Evolutionary conservation across 2,797 vertebrate genomes (phyloP), one percentile per base, ranked within the genome.

Genomic region (Eupleurogrammus muticus): DNA sequence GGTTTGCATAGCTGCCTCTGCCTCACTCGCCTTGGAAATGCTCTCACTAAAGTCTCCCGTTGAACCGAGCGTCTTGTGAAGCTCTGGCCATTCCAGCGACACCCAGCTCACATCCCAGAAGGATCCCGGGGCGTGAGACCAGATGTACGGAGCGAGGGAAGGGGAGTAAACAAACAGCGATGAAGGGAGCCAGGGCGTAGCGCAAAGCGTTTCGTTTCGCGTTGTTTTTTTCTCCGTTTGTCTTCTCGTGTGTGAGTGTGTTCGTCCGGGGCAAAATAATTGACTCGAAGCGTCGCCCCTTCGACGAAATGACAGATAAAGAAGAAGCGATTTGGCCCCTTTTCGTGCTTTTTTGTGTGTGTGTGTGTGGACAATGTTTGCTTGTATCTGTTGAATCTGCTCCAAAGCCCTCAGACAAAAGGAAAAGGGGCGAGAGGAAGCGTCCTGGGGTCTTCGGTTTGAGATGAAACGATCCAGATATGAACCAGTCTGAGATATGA

Each of bases 1-100:
- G 78, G 82, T 89, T 86, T 91, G 87, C 91, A 83, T 89, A 89
- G 89, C 88, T 79, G 86, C 82, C 63, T 89, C 67, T 76, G 80
- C 84, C 75, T 82, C 80, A 77, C 70, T 42, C 69, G 40, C 59
- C 49, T 79, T 78, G 69, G 66, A 91, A 89, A 89, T 89, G 84
- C 84, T 89, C 91, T 90, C 86, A 85, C 83, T 68, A 83, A 80
- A 61, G 80, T 82, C 78, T 83, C 85, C 88, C 79, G 73, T 84
- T 77, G 80, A 70, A 75, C 79, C 72, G 78, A 77, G 65, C 65
- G 48, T 80, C 73, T 85, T 76, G 74, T 80, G 73, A 79, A 68
- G 69, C 84, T 79, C 60, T 19, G 78, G 78, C 86, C 73, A 68
- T 83, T 81, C 63, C 72, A 72, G 61, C n/a, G 68, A 88, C 75